phyloP scores from a whole-genome alignment of 2,113 vertebrate genomes.

The Percina caprodes region DNA sequence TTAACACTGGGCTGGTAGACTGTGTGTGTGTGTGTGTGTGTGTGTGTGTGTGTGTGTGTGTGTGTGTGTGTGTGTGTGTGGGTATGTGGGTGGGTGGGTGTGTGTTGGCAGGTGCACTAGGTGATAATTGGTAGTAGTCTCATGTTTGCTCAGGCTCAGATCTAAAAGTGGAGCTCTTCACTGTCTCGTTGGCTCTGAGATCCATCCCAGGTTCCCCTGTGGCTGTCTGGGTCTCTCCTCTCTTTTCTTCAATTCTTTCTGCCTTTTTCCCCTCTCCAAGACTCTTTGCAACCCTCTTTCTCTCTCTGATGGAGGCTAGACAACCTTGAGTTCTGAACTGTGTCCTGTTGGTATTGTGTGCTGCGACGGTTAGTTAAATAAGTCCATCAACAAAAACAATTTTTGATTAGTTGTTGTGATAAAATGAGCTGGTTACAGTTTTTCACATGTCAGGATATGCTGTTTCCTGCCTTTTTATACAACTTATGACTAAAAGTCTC shows the following conservation, averaged over 20 bases:
- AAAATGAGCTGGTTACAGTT: too few relatives aligned
- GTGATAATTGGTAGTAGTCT: constrained; percentile 76
- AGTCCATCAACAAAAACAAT: too few relatives aligned
- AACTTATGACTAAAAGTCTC: too few relatives aligned
- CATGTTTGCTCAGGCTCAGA: constrained; percentile 54
- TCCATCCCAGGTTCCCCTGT: constrained; percentile 22
- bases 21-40: neutral
- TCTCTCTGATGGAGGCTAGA: constrained; percentile 7
- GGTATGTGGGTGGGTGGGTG: constrained; percentile 19
- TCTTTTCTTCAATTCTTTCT: neutral
- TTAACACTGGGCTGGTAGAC: constrained; percentile 51
- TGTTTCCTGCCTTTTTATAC: too few relatives aligned
- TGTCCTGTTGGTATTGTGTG: neutral
- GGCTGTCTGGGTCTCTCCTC: constrained; percentile 7
- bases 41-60: constrained; percentile 6
- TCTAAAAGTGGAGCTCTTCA: constrained; percentile 63
- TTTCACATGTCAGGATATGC: too few relatives aligned
- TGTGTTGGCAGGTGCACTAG: constrained; percentile 58
- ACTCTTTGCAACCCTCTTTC: constrained; percentile 10
- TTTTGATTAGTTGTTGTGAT: too few relatives aligned
- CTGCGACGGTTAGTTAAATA: too few relatives aligned
- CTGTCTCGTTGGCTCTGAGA: constrained; percentile 48
- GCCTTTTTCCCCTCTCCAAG: constrained; percentile 2
- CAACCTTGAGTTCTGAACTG: constrained; percentile 16
- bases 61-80: constrained; percentile 24